phyloP scores from a whole-genome alignment of 2,113 vertebrate species.

The Marmota monax region DNA sequence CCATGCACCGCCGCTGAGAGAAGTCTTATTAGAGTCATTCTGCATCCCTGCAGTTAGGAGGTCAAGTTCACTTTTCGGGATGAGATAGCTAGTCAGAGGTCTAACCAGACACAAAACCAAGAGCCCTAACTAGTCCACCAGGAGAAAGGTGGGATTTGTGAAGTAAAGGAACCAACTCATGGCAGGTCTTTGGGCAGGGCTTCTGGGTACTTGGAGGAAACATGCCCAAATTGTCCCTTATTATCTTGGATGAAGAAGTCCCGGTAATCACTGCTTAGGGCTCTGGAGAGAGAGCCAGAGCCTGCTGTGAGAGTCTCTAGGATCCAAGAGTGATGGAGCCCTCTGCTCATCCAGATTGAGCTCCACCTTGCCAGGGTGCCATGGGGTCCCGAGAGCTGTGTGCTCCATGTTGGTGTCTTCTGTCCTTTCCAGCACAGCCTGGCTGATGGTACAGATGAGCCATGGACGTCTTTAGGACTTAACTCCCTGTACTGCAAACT shows the following conservation, averaged over 20 bases:
- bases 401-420: background rate
- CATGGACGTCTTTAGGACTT: background rate
- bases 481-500: background rate
- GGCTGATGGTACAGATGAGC: background rate
- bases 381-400: background rate
- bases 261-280: background rate
- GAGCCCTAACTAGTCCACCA: background rate
- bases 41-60: constrained; percentile 35
- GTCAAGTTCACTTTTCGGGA: constrained; percentile 34
- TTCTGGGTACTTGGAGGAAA: background rate
- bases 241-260: background rate
- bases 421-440: background rate
- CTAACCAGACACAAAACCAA: background rate
- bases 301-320: background rate
- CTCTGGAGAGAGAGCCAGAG: background rate
- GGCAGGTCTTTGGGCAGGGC: background rate
- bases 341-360: background rate
- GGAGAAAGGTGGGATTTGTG: constrained; percentile 24
- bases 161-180: background rate
- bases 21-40: background rate
- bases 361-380: background rate
- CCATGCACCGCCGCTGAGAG: background rate
- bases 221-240: background rate
- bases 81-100: background rate
- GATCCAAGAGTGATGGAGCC: background rate